phyloP scores from a whole-genome alignment of 2,797 vertebrate species.

The Chanos chanos region DNA sequence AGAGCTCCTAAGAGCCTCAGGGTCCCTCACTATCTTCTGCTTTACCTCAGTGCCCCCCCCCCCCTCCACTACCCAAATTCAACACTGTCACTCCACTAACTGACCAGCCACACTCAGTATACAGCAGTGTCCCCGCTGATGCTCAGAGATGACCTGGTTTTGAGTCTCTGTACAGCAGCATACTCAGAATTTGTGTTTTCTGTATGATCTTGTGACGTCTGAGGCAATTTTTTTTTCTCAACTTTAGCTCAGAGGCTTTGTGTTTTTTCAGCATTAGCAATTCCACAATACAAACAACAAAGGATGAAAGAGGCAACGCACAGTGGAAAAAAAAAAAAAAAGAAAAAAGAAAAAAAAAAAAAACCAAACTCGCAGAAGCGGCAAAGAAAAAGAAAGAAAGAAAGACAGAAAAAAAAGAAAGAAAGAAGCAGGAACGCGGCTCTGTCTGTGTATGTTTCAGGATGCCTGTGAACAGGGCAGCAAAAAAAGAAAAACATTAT shows the following conservation, averaged over 20 bases:
- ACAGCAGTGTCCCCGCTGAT: too few relatives aligned
- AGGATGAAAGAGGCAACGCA: too few relatives aligned
- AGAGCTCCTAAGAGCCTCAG: constrained; percentile 22
- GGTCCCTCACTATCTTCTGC: constrained; percentile 30
- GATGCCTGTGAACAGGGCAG: constrained; percentile 3
- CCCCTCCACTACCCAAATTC: too few relatives aligned
- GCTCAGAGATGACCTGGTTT: too few relatives aligned
- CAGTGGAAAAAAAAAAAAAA: neutral
- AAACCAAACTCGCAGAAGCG: neutral
- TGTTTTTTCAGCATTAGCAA: constrained; percentile 42
- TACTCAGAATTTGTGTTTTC: constrained; percentile 40
- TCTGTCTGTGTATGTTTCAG: constrained; percentile 8
- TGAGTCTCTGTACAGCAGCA: too few relatives aligned
- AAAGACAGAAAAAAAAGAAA: constrained; percentile 7
- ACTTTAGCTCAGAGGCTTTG: constrained; percentile 41
- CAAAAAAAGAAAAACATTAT: constrained; percentile 9
- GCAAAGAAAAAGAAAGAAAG: neutral
- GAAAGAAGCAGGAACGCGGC: constrained; percentile 24
- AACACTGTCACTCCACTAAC: too few relatives aligned
- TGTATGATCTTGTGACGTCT: constrained; percentile 41
- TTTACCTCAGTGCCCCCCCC: constrained; percentile 17
- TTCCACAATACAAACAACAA: constrained; percentile 46
- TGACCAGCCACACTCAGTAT: too few relatives aligned
- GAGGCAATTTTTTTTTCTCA: neutral
- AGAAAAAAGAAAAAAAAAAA: neutral